Conservation (phyloP, 2,888 invertebrate genomes). For the Amphipyra berbera region DNA sequence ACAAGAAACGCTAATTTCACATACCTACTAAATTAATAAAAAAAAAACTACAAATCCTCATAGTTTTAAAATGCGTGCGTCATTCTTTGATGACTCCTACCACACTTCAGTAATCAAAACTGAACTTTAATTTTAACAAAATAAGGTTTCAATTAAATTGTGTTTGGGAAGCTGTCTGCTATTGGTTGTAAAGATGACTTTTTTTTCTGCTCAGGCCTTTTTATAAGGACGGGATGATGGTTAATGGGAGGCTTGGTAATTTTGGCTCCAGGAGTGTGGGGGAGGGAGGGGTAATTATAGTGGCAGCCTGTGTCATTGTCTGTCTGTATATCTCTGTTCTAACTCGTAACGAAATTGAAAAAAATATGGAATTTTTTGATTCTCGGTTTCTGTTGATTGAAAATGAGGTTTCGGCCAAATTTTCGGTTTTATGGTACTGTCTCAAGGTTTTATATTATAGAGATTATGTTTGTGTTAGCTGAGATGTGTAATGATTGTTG, state of each 20-base stretch:
- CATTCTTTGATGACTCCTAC: constrained; percentile 58
- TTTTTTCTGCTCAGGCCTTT: constrained; percentile 75
- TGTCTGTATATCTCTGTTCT: constrained; percentile 77
- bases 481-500: constrained; percentile 27
- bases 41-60: constrained; percentile 51
- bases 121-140: constrained; percentile 13
- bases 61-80: constrained; percentile 62
- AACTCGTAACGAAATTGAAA: constrained; percentile 76
- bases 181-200: constrained; percentile 80
- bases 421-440: constrained; percentile 45
- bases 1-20: constrained; percentile 58
- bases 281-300: constrained; percentile 82
- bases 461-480: constrained; percentile 31
- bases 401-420: constrained; percentile 49
- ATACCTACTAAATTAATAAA: constrained; percentile 50
- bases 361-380: constrained; percentile 48
- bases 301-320: constrained; percentile 86
- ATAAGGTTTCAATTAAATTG: constrained; percentile 65
- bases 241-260: constrained; percentile 85
- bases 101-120: constrained; percentile 34
- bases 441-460: constrained; percentile 39
- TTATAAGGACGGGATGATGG: constrained; percentile 85
- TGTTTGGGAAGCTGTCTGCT: constrained; percentile 51
- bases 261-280: constrained; percentile 70
- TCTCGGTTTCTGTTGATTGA: constrained; percentile 56